phyloP scores from a whole-genome alignment of 2,113 vertebrate species.

The Shinisaurus crocodilurus region DNA sequence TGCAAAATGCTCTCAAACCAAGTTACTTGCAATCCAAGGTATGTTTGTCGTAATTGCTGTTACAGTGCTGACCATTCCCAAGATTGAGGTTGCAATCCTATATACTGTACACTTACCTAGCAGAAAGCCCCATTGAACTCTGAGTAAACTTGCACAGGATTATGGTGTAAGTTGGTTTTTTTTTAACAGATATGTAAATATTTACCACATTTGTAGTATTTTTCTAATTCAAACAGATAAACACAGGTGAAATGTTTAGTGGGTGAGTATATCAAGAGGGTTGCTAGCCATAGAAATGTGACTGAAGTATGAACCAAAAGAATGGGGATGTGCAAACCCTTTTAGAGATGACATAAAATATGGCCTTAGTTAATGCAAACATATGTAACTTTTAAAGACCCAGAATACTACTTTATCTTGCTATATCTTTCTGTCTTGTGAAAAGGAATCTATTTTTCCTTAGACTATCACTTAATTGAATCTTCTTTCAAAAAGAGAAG shows the following conservation, averaged over 20 bases:
- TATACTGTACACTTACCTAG: not conserved
- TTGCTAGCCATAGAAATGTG: not conserved
- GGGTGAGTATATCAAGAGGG: not conserved
- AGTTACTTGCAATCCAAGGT: no score
- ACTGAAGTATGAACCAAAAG: conserved; percentile 24
- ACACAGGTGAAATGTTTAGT: conserved; percentile 40
- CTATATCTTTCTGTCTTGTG: not conserved
- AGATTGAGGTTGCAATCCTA: not conserved
- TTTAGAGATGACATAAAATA: conserved; percentile 33
- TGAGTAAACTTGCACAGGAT: not conserved
- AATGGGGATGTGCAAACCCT: not conserved
- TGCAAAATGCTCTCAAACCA: no score
- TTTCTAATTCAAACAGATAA: not conserved
- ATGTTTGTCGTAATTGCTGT: conserved; percentile 10
- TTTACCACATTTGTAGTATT: not conserved
- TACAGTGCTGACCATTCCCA: not conserved
- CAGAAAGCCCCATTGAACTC: not conserved
- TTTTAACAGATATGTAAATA: not conserved
- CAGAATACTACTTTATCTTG: not conserved
- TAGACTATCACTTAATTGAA: accelerated
- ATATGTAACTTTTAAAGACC: conserved; percentile 5
- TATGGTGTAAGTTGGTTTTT: not conserved
- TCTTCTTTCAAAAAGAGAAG: conserved; percentile 33
- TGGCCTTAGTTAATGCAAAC: not conserved
- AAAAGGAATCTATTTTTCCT: conserved; percentile 14